Conservation (phyloP, 2,888 invertebrate genomes). For the Cetonia aurata region DNA sequence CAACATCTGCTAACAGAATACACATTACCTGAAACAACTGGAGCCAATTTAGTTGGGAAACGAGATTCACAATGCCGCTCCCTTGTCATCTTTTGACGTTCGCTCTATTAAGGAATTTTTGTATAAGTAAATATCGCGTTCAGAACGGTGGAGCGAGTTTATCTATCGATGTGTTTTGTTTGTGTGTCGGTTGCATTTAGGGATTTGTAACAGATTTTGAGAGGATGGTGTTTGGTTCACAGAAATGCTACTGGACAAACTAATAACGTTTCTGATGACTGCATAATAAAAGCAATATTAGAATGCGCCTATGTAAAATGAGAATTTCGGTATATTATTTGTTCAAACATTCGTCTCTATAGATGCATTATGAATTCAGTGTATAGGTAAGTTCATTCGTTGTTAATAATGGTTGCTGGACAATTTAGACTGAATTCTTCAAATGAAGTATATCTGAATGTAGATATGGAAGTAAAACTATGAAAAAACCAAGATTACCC, state of each 20-base stretch:
- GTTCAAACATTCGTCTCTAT: no score
- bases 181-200: conserved; percentile 7
- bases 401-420: no score
- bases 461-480: no score
- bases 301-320: no score
- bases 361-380: no score
- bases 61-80: conserved; percentile 52
- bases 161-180: conserved; percentile 19
- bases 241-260: neutral
- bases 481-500: no score
- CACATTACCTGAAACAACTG: conserved; percentile 63
- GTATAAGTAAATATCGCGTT: conserved; percentile 53
- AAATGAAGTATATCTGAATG: no score
- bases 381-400: no score
- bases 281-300: no score
- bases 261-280: no score
- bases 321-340: no score
- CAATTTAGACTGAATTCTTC: no score
- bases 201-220: conserved; percentile 22
- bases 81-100: conserved; percentile 58
- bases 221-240: neutral
- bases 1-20: conserved; percentile 56
- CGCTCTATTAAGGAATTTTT: conserved; percentile 55
- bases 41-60: conserved; percentile 61
- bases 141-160: conserved; percentile 45